Conservation (phyloP, 2,888 invertebrate species). For the Eledona agricola region DNA sequence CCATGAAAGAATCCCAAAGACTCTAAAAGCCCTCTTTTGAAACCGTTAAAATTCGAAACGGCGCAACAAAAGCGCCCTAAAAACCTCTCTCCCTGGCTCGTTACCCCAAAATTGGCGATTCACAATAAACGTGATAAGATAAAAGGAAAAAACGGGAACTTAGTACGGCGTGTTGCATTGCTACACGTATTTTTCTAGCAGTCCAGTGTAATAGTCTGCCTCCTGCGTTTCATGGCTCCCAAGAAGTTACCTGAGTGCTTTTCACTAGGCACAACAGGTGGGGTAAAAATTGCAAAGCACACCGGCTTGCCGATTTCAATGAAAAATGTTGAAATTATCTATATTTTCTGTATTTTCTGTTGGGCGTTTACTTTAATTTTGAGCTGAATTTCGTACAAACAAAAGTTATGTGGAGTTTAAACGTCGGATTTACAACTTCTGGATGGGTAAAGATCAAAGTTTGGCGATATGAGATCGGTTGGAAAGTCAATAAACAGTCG, state of each 20-base stretch:
- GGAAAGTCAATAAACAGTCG: slow-evolving; percentile 24
- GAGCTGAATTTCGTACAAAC: slow-evolving; percentile 7
- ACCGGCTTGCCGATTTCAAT: no score
- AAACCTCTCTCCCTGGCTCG: not conserved
- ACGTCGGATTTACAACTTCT: slow-evolving; percentile 8
- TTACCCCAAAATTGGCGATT: slow-evolving; percentile 2
- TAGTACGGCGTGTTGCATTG: slow-evolving; percentile 1
- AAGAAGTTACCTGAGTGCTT: not conserved
- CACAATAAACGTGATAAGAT: slow-evolving; percentile 9
- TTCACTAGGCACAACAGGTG: no score
- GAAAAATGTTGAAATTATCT: no score
- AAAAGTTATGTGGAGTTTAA: slow-evolving; percentile 17
- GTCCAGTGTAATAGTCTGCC: not conserved
- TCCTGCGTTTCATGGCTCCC: not conserved
- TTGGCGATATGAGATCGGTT: slow-evolving; percentile 15
- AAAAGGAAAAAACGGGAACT: slow-evolving; percentile 7
- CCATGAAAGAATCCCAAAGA: no score
- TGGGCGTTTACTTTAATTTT: slow-evolving; percentile 20
- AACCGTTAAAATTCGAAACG: no score
- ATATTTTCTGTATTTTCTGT: no score
- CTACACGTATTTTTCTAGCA: slow-evolving; percentile 5
- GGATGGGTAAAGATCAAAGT: slow-evolving; percentile 25
- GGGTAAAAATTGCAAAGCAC: no score
- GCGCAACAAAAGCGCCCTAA: not conserved
- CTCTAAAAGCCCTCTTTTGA: no score